These are phyloP conservation scores for Allygus modestus DNA, from an alignment of 2,888 invertebrate species.

Conservation along the genomic window DNA sequence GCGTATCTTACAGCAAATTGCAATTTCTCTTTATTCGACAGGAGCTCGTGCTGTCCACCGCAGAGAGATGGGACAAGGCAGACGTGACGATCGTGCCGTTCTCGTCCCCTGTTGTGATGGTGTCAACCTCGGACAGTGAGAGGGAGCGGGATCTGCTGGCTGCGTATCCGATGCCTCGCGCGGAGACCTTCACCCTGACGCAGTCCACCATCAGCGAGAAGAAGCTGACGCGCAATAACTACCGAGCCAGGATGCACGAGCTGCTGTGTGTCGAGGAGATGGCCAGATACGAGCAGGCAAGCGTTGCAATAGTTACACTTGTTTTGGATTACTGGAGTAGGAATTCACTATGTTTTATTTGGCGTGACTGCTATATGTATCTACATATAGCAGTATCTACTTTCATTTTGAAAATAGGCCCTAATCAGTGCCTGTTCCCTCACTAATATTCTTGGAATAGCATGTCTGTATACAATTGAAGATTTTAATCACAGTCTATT, in stretches of 20 bases:
- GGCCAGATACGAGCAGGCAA: constrained; percentile 82
- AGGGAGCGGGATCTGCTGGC: constrained; percentile 78
- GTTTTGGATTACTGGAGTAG: too few species aligned
- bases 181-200: constrained; percentile 82
- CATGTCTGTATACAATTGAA: too few species aligned
- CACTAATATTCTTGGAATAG: too few species aligned
- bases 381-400: too few species aligned
- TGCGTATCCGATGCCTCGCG: constrained; percentile 82
- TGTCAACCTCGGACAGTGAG: constrained; percentile 76
- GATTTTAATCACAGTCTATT: too few species aligned
- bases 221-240: constrained; percentile 82
- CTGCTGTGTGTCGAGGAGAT: constrained; percentile 87
- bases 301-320: not conserved
- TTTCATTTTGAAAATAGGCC: too few species aligned
- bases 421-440: too few species aligned
- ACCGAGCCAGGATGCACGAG: constrained; percentile 85
- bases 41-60: constrained; percentile 78
- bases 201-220: constrained; percentile 82
- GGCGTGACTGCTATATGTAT: too few species aligned
- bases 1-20: too few species aligned
- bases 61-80: constrained; percentile 80
- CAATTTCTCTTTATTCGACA: constrained; percentile 21
- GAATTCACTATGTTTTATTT: too few species aligned
- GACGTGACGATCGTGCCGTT: constrained; percentile 78
- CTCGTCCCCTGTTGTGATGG: constrained; percentile 78